Evolutionary conservation across 2,888 invertebrate genomes (phyloP), one percentile per base, ranked within the genome.

Genomic region (Cancer borealis): DNA sequence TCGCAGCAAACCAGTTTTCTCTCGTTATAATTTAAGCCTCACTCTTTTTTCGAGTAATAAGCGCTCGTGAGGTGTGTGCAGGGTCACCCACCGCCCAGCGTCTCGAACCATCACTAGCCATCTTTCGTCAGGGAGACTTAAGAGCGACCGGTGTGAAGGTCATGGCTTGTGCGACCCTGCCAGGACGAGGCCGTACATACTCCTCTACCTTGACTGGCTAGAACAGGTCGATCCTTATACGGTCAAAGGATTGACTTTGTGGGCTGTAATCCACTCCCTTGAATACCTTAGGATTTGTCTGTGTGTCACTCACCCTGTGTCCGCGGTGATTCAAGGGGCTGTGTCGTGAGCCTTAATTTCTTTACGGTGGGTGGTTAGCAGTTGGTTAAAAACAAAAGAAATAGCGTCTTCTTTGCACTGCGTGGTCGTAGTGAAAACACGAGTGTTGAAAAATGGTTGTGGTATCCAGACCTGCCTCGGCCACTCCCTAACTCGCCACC

Each of bases 41-140:
- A 46, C 46, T 46, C 49, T 73, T 91, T 66, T 91, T 66, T 79
- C 45, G n/a, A 73, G 91, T 45, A 91, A 73, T 91, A 45, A 73
- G 45, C 45, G 73, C 46, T 45, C 45, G 91, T 91, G 91, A 91
- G 73, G 60, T 21, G 30, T 30, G 47, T 91, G 91, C 60, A 60
- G 60, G 60, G 91, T 73, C 66, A 91, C 91, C 21, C 46, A 45
- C 73, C 46, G 73, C 73, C 45, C 73, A 4, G 66, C 26, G 73
- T 73, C 91, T 91, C 45, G 66, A 73, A 73, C n/a, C 91, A 91
- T 73, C 91, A 91, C 91, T 46, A 46, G 91, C 45, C 73, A 91
- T 45, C 60, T 45, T 91, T 39, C 66, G 91, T 91, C 91, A 91
- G 73, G 66, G 45, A 39, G 66, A 39, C n/a, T 17, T 66, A 73